These are phyloP conservation scores for Sarcophaga caerulescens DNA, from an alignment of 2,888 invertebrate species.

Conservation along the genomic window DNA sequence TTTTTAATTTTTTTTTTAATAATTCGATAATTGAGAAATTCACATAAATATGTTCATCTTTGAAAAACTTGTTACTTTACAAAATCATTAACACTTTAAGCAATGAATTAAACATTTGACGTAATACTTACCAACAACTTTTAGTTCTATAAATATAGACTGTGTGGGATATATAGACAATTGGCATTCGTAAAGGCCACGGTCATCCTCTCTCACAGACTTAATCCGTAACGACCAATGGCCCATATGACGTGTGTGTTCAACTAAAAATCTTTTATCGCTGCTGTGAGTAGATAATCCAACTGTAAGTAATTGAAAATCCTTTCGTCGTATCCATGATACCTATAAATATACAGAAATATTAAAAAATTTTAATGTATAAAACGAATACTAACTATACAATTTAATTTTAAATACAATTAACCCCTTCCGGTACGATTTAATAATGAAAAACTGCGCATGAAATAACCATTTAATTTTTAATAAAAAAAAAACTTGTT, in stretches of 20 bases:
- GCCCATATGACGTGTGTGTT: constrained; percentile 84
- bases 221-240: constrained; percentile 83
- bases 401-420: too few relatives aligned
- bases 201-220: constrained; percentile 80
- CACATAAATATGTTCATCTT: too few relatives aligned
- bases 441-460: too few relatives aligned
- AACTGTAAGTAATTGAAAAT: constrained; percentile 85
- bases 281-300: constrained; percentile 85
- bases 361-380: background rate
- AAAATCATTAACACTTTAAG: too few relatives aligned
- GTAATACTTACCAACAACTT: constrained; percentile 84
- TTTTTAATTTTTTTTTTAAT: too few relatives aligned
- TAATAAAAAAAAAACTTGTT: too few relatives aligned
- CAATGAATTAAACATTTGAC: background rate
- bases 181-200: constrained; percentile 85
- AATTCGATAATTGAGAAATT: too few relatives aligned
- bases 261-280: constrained; percentile 85
- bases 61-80: too few relatives aligned
- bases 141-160: constrained; percentile 85
- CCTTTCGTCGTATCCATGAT: constrained; percentile 86
- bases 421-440: too few relatives aligned
- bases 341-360: constrained; percentile 77
- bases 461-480: too few relatives aligned
- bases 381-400: background rate
- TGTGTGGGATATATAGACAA: constrained; percentile 86